Conservation (phyloP, 2,797 vertebrate genomes). For the Peromyscus nudipes region DNA sequence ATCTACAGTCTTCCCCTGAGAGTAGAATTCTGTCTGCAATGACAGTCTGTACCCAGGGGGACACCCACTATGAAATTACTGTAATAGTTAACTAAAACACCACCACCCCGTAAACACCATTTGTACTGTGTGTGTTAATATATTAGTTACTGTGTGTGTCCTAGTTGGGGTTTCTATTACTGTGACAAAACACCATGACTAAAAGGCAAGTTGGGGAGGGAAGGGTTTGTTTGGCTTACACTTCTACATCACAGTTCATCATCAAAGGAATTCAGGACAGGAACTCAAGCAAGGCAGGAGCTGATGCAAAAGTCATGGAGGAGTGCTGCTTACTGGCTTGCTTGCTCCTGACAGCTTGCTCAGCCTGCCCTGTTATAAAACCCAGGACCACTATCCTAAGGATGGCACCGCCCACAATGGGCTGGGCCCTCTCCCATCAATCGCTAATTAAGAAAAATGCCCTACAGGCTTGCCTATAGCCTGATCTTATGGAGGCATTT, state of each 20-base stretch:
- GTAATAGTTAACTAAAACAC: background rate
- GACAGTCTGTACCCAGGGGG: background rate
- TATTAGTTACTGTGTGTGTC: background rate
- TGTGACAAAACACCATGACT: background rate
- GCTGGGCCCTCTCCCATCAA: background rate
- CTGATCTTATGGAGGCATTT: background rate
- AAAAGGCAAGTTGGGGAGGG: background rate
- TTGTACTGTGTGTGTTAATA: background rate
- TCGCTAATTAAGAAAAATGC: background rate
- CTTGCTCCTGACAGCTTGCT: background rate
- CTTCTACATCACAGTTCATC: background rate
- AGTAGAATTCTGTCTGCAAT: background rate
- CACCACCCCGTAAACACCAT: background rate
- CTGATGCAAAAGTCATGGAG: background rate
- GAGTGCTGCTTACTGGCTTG: background rate
- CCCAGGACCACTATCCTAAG: background rate
- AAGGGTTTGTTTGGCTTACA: background rate
- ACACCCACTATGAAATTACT: background rate
- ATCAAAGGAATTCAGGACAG: background rate
- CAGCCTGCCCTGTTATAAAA: background rate
- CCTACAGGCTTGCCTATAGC: background rate
- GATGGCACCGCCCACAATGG: background rate
- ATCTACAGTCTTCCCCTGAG: background rate
- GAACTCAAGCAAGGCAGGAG: background rate
- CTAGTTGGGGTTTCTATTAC: background rate